Conservation (phyloP, 2,888 invertebrate genomes). For the Parthenolecanium corni region DNA sequence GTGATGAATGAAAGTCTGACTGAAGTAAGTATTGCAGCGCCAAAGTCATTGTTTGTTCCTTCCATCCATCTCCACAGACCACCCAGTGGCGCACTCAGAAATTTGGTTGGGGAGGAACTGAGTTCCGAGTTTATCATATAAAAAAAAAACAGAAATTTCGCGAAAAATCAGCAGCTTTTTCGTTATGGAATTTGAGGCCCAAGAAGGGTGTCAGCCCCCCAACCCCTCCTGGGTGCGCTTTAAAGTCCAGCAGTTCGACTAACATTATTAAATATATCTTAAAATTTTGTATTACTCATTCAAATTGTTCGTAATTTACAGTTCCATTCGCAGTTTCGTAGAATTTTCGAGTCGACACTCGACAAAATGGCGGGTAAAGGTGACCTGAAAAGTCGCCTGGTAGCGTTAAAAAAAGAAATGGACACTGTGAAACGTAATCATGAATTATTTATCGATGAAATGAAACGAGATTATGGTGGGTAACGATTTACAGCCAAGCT, state of each 20-base stretch:
- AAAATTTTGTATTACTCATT: too few species aligned
- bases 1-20: neutral
- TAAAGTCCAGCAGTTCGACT: too few species aligned
- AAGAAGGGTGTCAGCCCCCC: too few species aligned
- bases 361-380: conserved; percentile 49
- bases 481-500: too few species aligned
- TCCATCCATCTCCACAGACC: neutral
- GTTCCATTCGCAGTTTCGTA: conserved; percentile 43
- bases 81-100: too few species aligned
- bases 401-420: conserved; percentile 52
- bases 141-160: too few species aligned
- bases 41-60: neutral
- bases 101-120: too few species aligned
- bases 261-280: too few species aligned
- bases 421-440: conserved; percentile 61
- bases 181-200: too few species aligned
- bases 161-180: too few species aligned
- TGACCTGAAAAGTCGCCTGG: conserved; percentile 47
- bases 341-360: conserved; percentile 54
- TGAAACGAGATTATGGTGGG: conserved; percentile 58
- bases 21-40: neutral
- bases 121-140: too few species aligned
- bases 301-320: neutral
- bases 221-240: too few species aligned
- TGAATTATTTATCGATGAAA: conserved; percentile 57